Conservation (phyloP, 2,113 vertebrate genomes). For the Entomyzon cyanotis region DNA sequence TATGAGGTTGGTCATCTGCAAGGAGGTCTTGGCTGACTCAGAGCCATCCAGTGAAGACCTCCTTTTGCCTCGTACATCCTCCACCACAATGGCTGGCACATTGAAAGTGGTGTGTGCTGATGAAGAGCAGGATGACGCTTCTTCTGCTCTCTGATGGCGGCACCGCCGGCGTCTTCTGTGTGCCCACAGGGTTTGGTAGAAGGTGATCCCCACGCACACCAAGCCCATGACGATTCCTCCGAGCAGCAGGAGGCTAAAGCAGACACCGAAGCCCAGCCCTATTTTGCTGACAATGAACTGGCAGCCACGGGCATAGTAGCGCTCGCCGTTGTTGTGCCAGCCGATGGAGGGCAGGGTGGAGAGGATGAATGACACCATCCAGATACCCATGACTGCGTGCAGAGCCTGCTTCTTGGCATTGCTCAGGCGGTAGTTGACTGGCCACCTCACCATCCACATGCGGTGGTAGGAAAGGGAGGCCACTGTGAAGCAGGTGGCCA, state of each 20-base stretch:
- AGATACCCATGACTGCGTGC: conserved; percentile 81
- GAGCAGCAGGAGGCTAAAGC: conserved; percentile 80
- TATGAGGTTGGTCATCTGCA: conserved; percentile 85
- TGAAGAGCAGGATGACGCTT: conserved; percentile 33
- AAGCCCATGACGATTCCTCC: conserved; percentile 83
- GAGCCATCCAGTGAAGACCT: conserved; percentile 82
- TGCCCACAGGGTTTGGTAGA: conserved; percentile 81
- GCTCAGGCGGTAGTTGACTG: conserved; percentile 82
- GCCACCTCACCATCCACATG: conserved; percentile 87
- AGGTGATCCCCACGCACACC: conserved; percentile 81
- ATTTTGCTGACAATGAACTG: conserved; percentile 85
- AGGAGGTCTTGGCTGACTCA: conserved; percentile 81
- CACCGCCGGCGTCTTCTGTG: conserved; percentile 70
- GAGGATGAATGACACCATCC: conserved; percentile 85
- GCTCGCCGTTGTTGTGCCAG: conserved; percentile 83
- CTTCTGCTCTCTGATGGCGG: conserved; percentile 68
- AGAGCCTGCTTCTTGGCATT: conserved; percentile 84
- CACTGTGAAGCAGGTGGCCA: conserved; percentile 83
- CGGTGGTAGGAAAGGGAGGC: conserved; percentile 84
- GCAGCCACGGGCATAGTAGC: conserved; percentile 81
- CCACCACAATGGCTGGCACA: conserved; percentile 82
- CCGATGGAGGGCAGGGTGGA: conserved; percentile 83
- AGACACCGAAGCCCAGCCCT: conserved; percentile 80
- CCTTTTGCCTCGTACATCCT: conserved; percentile 81
- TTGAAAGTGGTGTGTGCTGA: conserved; percentile 74